Conservation (phyloP, 2,888 invertebrate species). For the Cantharis lateralis region DNA sequence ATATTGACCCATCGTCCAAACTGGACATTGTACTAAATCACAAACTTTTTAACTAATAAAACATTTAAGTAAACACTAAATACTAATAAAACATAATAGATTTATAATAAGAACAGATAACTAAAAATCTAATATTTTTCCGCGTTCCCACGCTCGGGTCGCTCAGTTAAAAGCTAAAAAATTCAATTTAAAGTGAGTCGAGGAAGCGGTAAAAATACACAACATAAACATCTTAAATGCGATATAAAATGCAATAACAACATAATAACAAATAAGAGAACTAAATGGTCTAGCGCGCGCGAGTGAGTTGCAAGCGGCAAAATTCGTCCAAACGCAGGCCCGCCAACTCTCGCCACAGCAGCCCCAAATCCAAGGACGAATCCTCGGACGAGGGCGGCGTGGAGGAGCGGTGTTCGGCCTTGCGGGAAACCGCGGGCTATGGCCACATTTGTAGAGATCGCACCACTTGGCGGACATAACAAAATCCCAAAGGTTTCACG, state of each 20-base stretch:
- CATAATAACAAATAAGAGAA: slow-evolving; percentile 27
- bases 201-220: slow-evolving; percentile 27
- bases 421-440: slow-evolving; percentile 73
- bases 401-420: slow-evolving; percentile 65
- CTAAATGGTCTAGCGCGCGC: slow-evolving; percentile 51
- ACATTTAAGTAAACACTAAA: slow-evolving; percentile 33
- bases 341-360: slow-evolving; percentile 57
- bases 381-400: slow-evolving; percentile 44
- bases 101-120: slow-evolving; percentile 40
- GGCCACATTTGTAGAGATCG: slow-evolving; percentile 75
- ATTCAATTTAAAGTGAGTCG: slow-evolving; percentile 19
- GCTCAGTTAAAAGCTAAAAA: slow-evolving; percentile 10
- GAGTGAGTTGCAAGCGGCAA: slow-evolving; percentile 54
- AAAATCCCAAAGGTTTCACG: slow-evolving; percentile 85
- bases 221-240: slow-evolving; percentile 45
- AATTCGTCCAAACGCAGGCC: slow-evolving; percentile 56
- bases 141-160: slow-evolving; percentile 8
- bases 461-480: slow-evolving; percentile 71
- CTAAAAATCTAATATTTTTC: slow-evolving; percentile 43
- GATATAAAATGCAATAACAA: slow-evolving; percentile 54
- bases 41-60: slow-evolving; percentile 33
- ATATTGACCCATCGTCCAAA: slow-evolving; percentile 14
- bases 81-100: slow-evolving; percentile 49
- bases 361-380: slow-evolving; percentile 49
- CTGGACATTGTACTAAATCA: slow-evolving; percentile 33